Base-by-base conservation (phyloP, 2,888 invertebrate species). In the Parascotia fuliginaria region DNA sequence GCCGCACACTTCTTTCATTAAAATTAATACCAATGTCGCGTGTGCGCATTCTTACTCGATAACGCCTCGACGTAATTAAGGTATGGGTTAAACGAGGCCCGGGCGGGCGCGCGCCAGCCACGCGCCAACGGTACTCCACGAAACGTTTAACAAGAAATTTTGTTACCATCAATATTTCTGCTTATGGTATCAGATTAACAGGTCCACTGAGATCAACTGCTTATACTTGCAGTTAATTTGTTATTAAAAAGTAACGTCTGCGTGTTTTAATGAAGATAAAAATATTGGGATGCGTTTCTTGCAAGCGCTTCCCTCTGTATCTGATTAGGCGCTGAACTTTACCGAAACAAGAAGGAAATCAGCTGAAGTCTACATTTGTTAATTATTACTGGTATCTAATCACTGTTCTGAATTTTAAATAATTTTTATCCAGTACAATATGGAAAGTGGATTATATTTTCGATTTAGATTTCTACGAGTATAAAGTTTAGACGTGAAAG, bases 11-110 rank as follows among this genome's bases (percentile, higher is more conserved):
- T 90, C 90, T 89, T 90, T 89, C 91, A 91, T 91, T 92, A 90
- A 90, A 90, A 92, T 91, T 92, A 91, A 92, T 92, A 91, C 90
- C 89, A 85, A 89, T 91, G 91, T 92, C 91, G 91, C 91, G 91
- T 89, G 90, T 89, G 87, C 89, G 87, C 90, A 92, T 92, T 92
- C 91, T 90, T 92, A 89, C 89, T 82, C 87, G 91, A 91, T 91
- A 92, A 90, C 91, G 91, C 91, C 89, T 89, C 79, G 77, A 61
- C 79, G 89, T 90, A 92, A 92, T 91, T 91, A 92, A 91, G 89
- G 88, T 79, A 82, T 80, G 87, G 81, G 80, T 86, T 69, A 78
- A 81, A 87, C 85, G 55, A 42, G 51, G 50, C 60, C 31, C 53
- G 56, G 74, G 64, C 81, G 73, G 73, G 79, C 83, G 86, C 72